Evolutionary conservation across 2,888 invertebrate species (phyloP).

Genomic region (Meteorus colon): DNA sequence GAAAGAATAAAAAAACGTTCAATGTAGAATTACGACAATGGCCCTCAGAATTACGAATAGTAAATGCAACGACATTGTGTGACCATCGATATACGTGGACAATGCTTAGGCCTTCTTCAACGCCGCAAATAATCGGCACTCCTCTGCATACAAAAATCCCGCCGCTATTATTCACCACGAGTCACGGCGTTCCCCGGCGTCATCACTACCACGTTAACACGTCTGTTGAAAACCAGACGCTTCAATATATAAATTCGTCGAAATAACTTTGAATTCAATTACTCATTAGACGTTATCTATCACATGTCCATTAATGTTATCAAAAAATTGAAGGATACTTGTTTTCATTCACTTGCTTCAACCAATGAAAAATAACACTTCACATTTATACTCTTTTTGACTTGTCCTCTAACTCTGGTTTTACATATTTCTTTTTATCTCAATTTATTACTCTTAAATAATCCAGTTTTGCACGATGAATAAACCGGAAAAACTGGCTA

Average conservation of each 20-base stretch:
- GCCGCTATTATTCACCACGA: constrained; percentile 36
- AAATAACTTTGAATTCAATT: constrained; percentile 12
- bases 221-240: constrained; percentile 1
- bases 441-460: no score
- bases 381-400: no score
- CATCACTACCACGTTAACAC: neutral
- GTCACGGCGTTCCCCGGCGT: neutral
- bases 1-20: neutral
- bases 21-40: constrained; percentile 19
- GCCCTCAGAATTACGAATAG: constrained; percentile 36
- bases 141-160: constrained; percentile 59
- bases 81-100: constrained; percentile 46
- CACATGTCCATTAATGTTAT: neutral
- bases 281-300: constrained; percentile 24
- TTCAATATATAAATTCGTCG: neutral
- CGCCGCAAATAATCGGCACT: constrained; percentile 51
- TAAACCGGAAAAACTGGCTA: constrained; percentile 1
- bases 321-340: neutral
- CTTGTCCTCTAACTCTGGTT: no score
- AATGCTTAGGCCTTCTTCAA: constrained; percentile 57
- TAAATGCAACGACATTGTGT: constrained; percentile 38
- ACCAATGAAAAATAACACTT: no score
- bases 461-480: no score
- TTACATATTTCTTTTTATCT: no score
- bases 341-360: neutral